Conservation (phyloP, 2,113 vertebrate species). For the Oncorhynchus nerka region DNA sequence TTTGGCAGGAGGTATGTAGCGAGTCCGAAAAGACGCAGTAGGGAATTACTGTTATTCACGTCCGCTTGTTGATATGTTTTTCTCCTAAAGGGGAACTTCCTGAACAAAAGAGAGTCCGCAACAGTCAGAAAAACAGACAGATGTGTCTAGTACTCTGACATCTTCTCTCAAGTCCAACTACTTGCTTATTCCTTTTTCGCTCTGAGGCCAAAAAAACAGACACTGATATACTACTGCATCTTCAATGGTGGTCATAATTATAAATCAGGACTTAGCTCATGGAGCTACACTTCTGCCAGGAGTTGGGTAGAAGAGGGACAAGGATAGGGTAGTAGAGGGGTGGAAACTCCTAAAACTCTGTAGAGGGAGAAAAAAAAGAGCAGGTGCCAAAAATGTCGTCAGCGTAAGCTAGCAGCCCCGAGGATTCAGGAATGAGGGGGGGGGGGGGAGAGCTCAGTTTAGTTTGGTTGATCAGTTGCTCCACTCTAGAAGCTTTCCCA, state of each 20-base stretch:
- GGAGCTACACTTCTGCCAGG: background rate
- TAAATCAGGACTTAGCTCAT: constrained; percentile 17
- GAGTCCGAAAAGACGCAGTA: background rate
- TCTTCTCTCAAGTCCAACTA: background rate
- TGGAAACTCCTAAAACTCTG: background rate
- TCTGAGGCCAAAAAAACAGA: background rate
- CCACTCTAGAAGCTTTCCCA: constrained; percentile 35
- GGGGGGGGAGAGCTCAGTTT: background rate
- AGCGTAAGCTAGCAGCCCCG: constrained; percentile 14
- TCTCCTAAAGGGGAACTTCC: background rate
- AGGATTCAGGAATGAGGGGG: constrained; percentile 27
- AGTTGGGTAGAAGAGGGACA: constrained; percentile 9
- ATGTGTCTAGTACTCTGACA: background rate
- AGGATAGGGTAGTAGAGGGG: constrained; percentile 15
- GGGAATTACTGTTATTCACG: background rate
- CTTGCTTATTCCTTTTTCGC: constrained; percentile 9
- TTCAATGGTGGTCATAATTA: constrained; percentile 20
- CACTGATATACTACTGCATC: constrained; percentile 4
- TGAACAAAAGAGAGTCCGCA: background rate
- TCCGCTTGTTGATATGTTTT: background rate
- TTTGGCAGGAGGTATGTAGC: background rate
- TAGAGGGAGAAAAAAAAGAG: background rate
- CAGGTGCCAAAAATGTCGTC: constrained; percentile 24
- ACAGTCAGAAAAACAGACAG: background rate
- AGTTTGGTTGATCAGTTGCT: constrained; percentile 3